phyloP scores from a whole-genome alignment of 2,888 invertebrate genomes.

The Drymonia ruficornis region DNA sequence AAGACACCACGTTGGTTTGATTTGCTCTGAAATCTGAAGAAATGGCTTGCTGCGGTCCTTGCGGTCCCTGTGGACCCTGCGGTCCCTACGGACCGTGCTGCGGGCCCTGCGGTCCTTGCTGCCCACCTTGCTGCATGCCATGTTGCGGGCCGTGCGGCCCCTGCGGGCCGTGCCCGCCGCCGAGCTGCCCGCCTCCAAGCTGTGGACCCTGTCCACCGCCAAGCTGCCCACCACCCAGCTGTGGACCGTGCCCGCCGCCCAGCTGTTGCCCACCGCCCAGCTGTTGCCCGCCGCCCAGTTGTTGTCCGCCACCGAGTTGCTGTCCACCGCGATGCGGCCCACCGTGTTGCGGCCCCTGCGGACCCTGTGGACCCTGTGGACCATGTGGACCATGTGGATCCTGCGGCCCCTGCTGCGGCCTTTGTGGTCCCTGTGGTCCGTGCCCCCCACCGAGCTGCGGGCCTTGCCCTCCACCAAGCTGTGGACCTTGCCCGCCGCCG shows the following conservation, averaged over 20 bases:
- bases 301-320: constrained; percentile 16
- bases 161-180: constrained; percentile 15
- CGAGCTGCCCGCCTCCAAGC: constrained; percentile 21
- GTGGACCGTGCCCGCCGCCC: constrained; percentile 11
- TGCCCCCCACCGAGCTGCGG: constrained; percentile 4
- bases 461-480: constrained; percentile 14
- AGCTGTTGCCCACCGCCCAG: constrained; percentile 29
- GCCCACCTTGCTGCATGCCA: constrained; percentile 3
- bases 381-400: neutral
- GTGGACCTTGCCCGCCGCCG: constrained; percentile 32
- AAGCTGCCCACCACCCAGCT: constrained; percentile 32
- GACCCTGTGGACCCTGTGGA: too few species aligned
- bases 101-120: constrained; percentile 11
- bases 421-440: constrained; percentile 22
- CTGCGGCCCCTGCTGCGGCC: constrained; percentile 15
- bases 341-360: constrained; percentile 21
- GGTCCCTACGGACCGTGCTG: constrained; percentile 18
- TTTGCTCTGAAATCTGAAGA: constrained; percentile 13
- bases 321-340: constrained; percentile 7
- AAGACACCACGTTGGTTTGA: constrained; percentile 26
- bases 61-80: constrained; percentile 15
- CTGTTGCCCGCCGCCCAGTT: constrained; percentile 19
- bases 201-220: constrained; percentile 35
- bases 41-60: constrained; percentile 41
- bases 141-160: constrained; percentile 15